Conservation (phyloP, 2,113 vertebrate genomes). For the Pogona vitticeps region DNA sequence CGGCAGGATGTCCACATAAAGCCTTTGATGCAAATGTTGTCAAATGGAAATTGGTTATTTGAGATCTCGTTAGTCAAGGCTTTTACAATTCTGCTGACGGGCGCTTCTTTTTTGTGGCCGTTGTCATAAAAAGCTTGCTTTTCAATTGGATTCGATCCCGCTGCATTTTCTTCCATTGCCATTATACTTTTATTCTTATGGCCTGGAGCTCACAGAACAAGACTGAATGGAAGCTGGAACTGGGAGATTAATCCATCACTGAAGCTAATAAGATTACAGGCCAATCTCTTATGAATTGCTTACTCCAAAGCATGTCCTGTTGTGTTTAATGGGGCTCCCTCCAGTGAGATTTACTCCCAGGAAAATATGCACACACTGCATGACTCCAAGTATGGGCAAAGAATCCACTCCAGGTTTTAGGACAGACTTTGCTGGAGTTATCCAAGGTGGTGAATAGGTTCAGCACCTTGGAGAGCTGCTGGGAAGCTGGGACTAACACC, state of each 20-base stretch:
- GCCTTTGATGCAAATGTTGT: not conserved
- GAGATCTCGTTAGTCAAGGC: not conserved
- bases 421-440: no score
- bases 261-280: not conserved
- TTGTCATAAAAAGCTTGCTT: not conserved
- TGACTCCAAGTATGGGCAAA: no score
- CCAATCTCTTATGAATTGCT: not conserved
- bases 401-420: no score
- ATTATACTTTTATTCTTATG: slow-evolving; percentile 1
- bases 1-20: not conserved
- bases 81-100: not conserved
- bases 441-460: no score
- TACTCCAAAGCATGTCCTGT: not conserved
- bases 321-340: not conserved
- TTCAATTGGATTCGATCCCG: not conserved
- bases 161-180: not conserved
- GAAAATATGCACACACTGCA: not conserved
- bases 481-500: no score
- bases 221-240: not conserved
- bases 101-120: not conserved
- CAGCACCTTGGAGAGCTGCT: no score
- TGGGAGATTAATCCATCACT: not conserved
- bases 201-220: not conserved
- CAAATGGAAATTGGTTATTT: not conserved
- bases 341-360: not conserved